Base-by-base conservation (phyloP, 2,113 vertebrate species). In the Oryzias woworae region DNA sequence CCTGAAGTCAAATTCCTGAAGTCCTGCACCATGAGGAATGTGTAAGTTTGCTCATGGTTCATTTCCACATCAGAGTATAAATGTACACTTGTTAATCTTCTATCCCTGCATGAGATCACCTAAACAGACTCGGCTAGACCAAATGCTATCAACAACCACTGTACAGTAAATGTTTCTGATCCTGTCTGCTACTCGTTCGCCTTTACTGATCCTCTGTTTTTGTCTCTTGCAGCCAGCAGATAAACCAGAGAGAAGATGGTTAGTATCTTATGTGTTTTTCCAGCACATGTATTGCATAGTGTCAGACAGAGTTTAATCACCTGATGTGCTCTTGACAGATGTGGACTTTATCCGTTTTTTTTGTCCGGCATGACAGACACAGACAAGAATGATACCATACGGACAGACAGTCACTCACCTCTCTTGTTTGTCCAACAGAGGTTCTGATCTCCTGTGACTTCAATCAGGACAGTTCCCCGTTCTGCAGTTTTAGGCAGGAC, bases 401-500 rank as follows among this genome's bases (percentile, higher is more conserved):
- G 20, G 20, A 66, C 18, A 53, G 20, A 49, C 47, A 46, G 17
- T 16, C 44, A 46, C 44, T 46, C 14, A 46, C 14, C 15, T 17
- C 44, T 71, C 71, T 17, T 51, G 18, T 67, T 50, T 67, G 24
- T 61, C 23, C 55, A 84, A 61, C 45, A 84, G 81, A 22, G 3
- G 36, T 77, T 18, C 55, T 94, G 56, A 75, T 85, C 3, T 89
- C 87, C 45, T 93, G 92, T 46, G 81, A 92, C 87, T 93, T 93
- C 49, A 92, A 93, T 73, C 47, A 86, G 22, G 54, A 88, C 46
- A 55, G 26, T 8, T 17, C 56, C 0, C 93, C 93, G 0, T 82
- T 91, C 77, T 95, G 94, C 59, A 44, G 70, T 0, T 95, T 94
- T 81, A 62, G 0, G 4, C 92, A 92, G 85, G 87, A 69, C 43